phyloP scores from a whole-genome alignment of 2,797 vertebrate genomes.

The Bucorvus abyssinicus region DNA sequence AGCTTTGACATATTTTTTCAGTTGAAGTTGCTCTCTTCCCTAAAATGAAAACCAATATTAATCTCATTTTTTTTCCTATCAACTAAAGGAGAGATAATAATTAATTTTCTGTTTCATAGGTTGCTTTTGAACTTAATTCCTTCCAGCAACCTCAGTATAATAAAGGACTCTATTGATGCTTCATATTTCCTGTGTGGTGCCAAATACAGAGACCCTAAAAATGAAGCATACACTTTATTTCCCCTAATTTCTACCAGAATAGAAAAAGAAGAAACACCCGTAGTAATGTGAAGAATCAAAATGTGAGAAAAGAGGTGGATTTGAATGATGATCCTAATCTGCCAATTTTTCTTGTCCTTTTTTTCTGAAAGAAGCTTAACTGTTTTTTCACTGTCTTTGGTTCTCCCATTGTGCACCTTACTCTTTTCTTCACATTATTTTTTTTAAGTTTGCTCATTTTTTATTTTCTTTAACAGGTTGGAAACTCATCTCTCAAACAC shows the following conservation, averaged over 20 bases:
- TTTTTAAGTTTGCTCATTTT: conserved; percentile 14
- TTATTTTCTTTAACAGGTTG: not conserved
- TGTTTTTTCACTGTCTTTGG: not conserved
- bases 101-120: not conserved
- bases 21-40: not conserved
- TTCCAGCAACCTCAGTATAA: not conserved
- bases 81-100: not conserved
- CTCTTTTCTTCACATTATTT: not conserved
- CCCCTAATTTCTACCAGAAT: not conserved
- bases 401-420: not conserved
- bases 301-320: not conserved
- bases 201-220: not conserved
- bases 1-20: not conserved
- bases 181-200: not conserved
- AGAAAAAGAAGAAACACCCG: not conserved
- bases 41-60: not conserved
- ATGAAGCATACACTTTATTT: not conserved
- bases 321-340: conserved; percentile 18
- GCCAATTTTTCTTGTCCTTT: not conserved
- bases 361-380: conserved; percentile 17
- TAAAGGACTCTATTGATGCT: not conserved
- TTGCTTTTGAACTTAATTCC: not conserved
- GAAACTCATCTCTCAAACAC: not conserved
- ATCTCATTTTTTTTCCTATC: not conserved
- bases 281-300: not conserved